phyloP scores from a whole-genome alignment of 2,113 vertebrate species.

The Asarcornis scutulata region DNA sequence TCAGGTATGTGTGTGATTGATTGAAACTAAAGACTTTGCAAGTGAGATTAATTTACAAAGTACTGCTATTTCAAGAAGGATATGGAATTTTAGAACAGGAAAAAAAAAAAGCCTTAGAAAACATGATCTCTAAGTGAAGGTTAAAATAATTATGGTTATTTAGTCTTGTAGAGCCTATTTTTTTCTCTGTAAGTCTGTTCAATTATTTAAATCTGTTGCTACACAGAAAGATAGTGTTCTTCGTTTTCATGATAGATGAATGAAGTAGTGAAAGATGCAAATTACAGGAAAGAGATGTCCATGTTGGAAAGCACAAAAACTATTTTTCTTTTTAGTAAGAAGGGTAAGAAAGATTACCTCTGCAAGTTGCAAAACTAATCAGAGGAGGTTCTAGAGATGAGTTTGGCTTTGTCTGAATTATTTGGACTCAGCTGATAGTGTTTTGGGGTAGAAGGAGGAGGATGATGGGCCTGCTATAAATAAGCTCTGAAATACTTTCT shows the following conservation, averaged over 20 bases:
- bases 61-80: background rate
- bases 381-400: background rate
- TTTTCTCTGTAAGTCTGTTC: background rate
- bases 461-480: rapidly evolving
- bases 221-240: background rate
- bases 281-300: background rate
- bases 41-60: background rate
- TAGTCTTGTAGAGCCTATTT: background rate
- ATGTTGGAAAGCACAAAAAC: background rate
- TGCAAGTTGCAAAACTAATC: background rate
- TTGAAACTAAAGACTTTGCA: background rate
- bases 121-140: background rate
- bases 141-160: background rate
- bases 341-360: background rate
- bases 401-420: background rate
- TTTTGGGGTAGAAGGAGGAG: background rate
- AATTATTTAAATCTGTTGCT: background rate
- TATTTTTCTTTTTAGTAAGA: background rate
- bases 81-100: background rate
- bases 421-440: background rate
- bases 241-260: background rate
- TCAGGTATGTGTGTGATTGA: slow-evolving; percentile 80
- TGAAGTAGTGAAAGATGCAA: background rate
- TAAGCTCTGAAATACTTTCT: background rate
- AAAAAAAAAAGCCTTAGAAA: background rate